Evolutionary conservation across 2,113 vertebrate genomes (phyloP).

Genomic region (Oncorhynchus masou): DNA sequence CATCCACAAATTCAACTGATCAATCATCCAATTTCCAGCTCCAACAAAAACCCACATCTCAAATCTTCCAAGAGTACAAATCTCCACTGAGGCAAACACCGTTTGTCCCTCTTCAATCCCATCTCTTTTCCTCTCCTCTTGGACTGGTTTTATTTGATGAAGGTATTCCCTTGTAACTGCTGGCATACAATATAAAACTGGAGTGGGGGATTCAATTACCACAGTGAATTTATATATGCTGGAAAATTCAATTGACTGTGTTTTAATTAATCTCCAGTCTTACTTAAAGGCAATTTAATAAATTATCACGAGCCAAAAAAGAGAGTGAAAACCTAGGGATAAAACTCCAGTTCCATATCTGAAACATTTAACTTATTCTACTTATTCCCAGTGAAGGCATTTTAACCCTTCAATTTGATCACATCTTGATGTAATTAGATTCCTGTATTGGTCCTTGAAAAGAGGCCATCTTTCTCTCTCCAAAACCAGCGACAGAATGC

Average conservation of each 20-base stretch:
- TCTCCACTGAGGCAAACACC: not conserved
- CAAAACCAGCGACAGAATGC: not conserved
- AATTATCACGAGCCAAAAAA: conserved; percentile 56
- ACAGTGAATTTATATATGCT: conserved; percentile 60
- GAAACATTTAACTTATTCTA: not conserved
- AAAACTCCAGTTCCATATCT: conserved; percentile 36
- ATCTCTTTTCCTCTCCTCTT: conserved; percentile 35
- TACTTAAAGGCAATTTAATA: conserved; percentile 78
- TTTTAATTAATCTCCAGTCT: conserved; percentile 79
- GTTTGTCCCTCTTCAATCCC: not conserved
- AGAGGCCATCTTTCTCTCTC: not conserved
- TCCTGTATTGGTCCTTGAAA: not conserved
- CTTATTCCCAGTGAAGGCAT: not conserved
- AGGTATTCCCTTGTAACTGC: conserved; percentile 53
- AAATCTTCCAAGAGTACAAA: not conserved
- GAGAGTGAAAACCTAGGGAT: conserved; percentile 39
- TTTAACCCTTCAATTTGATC: not conserved
- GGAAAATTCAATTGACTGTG: conserved; percentile 63
- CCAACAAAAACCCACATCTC: not conserved
- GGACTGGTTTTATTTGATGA: conserved; percentile 54
- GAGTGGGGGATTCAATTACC: conserved; percentile 70
- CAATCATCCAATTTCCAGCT: conserved; percentile 69
- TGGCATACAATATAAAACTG: conserved; percentile 55
- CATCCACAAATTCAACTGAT: conserved; percentile 72
- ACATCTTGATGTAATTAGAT: not conserved